Base-by-base conservation (phyloP, 2,888 invertebrate species). In the Merodon equestris region DNA sequence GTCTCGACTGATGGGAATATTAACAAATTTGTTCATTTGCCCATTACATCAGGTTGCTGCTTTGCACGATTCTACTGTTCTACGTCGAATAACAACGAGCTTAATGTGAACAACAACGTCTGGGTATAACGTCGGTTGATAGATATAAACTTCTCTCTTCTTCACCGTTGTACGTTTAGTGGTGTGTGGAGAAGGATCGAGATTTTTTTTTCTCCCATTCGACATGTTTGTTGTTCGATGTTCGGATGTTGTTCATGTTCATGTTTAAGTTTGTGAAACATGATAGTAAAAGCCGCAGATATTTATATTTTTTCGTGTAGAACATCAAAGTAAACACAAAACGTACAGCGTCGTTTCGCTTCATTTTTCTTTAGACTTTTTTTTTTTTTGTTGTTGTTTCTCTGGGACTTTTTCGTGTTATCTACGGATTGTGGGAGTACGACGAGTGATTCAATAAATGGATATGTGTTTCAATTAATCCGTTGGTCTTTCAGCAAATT, bases 241-340 rank as follows among this genome's bases (percentile, higher is more conserved):
- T 70, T 66, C 40, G 56, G 51, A 7, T 70, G 74, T 64, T 76
- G 76, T 76, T 70, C 63, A 56, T 79, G 74, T 64, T 64, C 79
- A 60, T 79, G 79, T 79, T 79, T 50, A 70, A 64, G 60, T 79
- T 74, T 70, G 74, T 68, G 64, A 63, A 68, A 79, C 79, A 79
- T 60, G 74, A 70, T 79, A 74, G 79, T 79, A 56, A 79, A 72
- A 58, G 60, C 79, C 74, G 60, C 79, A 74, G 54, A 79, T 74
- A 74, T 64, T 54, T 74, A 79, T 63, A 73, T 48, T 71, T 64
- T 79, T 74, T 64, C 79, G 64, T 79, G 79, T 79, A 58, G 64
- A 79, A 74, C 79, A 79, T 74, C 60, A 68, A 73, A 70, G 79
- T 54, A 44, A 74, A 79, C 77, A 79, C 73, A 68, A 27, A 58